Evolutionary conservation across 2,113 vertebrate species (phyloP), one percentile per base, ranked within the genome.

Genomic region (Neogale vison): DNA sequence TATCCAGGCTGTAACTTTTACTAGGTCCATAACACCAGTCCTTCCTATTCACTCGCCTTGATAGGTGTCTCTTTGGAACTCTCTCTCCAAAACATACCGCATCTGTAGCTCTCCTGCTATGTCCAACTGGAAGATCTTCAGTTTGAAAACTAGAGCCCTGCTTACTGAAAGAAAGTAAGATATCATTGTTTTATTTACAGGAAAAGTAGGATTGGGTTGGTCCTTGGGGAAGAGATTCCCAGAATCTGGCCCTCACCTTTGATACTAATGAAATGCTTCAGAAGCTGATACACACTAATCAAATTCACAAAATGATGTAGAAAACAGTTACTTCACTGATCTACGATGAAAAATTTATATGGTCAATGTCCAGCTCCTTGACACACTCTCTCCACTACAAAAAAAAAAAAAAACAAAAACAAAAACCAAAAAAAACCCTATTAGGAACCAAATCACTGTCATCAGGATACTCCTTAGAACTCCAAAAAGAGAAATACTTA

Each of bases 381-480:
- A 88, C 42, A 91, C 9, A 82, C 36, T 69, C 67, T 95, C 59
- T 83, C 71, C 21, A 52, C 17, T 80, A 47, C 5, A 86, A 63
- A 80, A 90, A 95, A 80, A 84, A 52, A 80, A 90, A 95, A 85
- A 86, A 63, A 80, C 86, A 86, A 63, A 80, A 90, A 45, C n/a
- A 90, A 95, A 85, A 86, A 63, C 72, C 86, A 86, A 63, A 47
- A 7, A 7, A 59, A 57, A 59, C 8, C 0, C 11, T 26, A 14
- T 34, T 47, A 18, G 63, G 36, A 85, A 81, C 36, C 20, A 81
- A 67, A 79, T 42, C 47, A 39, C 12, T 50, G 34, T 76, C 55
- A 82, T 67, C 72, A 86, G 63, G 26, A 80, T 42, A 67, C 26
- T 23, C 55, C 50, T 26, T 61, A 86, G 31, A 93, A 77, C 7